A percentile compares a stretch with the other conserved stretches of the same genome.
These are phyloP conservation scores for Lissonota sp. DNA, from an alignment of 2,888 invertebrate genomes.

Conservation along the genomic window DNA sequence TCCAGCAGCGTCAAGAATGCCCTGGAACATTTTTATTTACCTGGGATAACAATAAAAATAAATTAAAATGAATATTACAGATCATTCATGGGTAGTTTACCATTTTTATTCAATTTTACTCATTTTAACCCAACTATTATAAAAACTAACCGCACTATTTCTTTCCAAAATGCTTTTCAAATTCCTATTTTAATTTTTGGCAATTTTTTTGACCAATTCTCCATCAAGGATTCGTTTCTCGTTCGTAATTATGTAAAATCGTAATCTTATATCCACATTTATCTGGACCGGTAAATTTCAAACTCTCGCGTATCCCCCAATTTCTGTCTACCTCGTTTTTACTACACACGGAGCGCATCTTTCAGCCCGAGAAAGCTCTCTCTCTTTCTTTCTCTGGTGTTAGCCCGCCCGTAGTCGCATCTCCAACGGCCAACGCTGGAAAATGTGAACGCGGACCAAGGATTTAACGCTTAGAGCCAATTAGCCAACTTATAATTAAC, in stretches of 20 bases:
- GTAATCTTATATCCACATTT: constrained; percentile 13
- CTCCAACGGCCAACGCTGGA: constrained; percentile 42
- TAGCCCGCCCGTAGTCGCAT: constrained; percentile 36
- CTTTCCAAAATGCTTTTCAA: no score
- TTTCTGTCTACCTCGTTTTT: constrained; percentile 22
- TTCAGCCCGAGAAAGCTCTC: not conserved
- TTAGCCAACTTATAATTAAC: constrained; percentile 80
- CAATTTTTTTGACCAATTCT: no score
- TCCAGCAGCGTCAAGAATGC: no score
- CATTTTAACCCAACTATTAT: no score
- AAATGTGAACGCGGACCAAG: constrained; percentile 49
- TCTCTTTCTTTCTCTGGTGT: constrained; percentile 32
- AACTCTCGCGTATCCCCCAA: not conserved
- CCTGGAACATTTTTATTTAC: no score
- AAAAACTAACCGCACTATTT: no score
- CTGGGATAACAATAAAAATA: no score
- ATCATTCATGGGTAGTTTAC: no score
- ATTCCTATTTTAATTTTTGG: no score
- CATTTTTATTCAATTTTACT: no score
- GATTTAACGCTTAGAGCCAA: constrained; percentile 71
- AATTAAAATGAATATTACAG: no score
- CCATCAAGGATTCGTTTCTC: no score
- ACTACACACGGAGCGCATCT: not conserved
- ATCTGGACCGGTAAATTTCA: constrained; percentile 23
- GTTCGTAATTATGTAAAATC: not conserved